Evolutionary conservation across 2,797 vertebrate genomes (phyloP).

Genomic region (Anisognathus igniventris): DNA sequence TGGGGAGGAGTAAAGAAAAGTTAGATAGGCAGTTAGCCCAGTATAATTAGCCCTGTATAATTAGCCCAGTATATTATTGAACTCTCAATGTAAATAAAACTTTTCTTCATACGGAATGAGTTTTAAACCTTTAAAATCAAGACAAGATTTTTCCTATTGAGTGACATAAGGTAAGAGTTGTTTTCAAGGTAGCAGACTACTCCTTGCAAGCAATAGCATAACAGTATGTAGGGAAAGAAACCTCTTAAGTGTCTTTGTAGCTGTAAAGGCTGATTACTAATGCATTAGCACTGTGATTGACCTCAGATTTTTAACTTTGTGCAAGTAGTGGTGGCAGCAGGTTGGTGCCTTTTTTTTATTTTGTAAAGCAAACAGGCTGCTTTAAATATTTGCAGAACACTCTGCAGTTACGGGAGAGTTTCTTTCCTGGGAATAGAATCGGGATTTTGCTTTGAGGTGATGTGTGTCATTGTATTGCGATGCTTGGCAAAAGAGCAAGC

Average conservation of each 20-base stretch:
- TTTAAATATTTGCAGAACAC: not conserved
- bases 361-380: not conserved
- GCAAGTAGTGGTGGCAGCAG: not conserved
- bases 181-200: not conserved
- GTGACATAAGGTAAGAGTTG: not conserved
- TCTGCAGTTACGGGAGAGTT: not conserved
- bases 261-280: not conserved
- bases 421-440: not conserved
- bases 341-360: not conserved
- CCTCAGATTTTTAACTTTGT: not conserved
- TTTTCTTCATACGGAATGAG: not conserved
- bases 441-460: not conserved
- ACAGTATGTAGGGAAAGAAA: not conserved
- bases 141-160: not conserved
- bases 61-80: not conserved
- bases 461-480: not conserved
- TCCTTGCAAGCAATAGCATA: fast-evolving
- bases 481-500: not conserved
- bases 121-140: not conserved
- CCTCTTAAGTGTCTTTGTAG: not conserved
- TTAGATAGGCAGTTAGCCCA: not conserved
- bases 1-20: not conserved
- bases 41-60: not conserved
- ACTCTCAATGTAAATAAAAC: not conserved
- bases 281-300: not conserved